Evolutionary conservation across 2,888 invertebrate genomes (phyloP).

Genomic region (Fragum fragum): DNA sequence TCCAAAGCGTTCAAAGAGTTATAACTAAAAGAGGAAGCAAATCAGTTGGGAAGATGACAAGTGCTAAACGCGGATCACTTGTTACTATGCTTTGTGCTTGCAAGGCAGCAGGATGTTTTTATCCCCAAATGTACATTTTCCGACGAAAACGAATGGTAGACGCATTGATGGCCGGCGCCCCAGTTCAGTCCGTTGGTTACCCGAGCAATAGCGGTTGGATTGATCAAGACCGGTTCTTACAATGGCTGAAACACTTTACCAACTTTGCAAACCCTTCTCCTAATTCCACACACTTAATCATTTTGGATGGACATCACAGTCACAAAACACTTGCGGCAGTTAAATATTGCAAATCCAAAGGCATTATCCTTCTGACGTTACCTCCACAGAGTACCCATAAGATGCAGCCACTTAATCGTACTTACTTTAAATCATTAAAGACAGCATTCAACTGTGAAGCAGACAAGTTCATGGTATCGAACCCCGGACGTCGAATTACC

Average conservation of each 20-base stretch:
- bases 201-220: constrained; percentile 81
- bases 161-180: constrained; percentile 1
- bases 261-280: constrained; percentile 67
- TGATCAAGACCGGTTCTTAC: constrained; percentile 63
- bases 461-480: constrained; percentile 54
- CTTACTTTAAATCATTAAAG: constrained; percentile 71
- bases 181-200: constrained; percentile 59
- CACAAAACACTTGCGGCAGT: constrained; percentile 79
- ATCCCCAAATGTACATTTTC: constrained; percentile 76
- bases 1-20: constrained; percentile 28
- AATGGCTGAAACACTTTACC: constrained; percentile 86
- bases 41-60: constrained; percentile 24
- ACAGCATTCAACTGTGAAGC: constrained; percentile 60
- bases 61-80: constrained; percentile 39
- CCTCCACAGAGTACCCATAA: constrained; percentile 84
- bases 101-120: constrained; percentile 60
- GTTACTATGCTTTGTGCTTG: constrained; percentile 64
- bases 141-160: constrained; percentile 81
- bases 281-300: constrained; percentile 77
- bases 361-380: constrained; percentile 80
- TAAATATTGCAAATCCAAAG: constrained; percentile 78
- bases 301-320: constrained; percentile 85
- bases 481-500: constrained; percentile 60
- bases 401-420: constrained; percentile 74
- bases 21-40: constrained; percentile 10